These are phyloP conservation scores for Gymnoscopelus braueri DNA, from an alignment of 2,797 vertebrate species.

Conservation along the genomic window DNA sequence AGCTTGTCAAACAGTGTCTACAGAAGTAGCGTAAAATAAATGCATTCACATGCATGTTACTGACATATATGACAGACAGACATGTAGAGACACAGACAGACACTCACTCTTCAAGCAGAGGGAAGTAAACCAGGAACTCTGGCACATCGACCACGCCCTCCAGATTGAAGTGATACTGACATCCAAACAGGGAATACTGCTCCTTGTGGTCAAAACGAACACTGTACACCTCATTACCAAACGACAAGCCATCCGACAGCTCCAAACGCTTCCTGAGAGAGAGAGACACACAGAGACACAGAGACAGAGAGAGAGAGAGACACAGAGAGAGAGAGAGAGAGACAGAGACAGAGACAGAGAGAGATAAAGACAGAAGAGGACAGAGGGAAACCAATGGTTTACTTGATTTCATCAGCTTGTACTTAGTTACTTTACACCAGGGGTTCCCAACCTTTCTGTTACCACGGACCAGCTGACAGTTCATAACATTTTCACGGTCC, in stretches of 20 bases:
- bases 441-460: too few relatives aligned
- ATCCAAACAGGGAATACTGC: slow-evolving; percentile 91
- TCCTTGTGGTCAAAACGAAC: slow-evolving; percentile 92
- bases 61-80: too few relatives aligned
- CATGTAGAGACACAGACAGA: neutral
- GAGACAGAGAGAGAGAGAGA: neutral
- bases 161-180: slow-evolving; percentile 95
- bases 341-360: too few relatives aligned
- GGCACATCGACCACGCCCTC: slow-evolving; percentile 96
- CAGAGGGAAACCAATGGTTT: neutral
- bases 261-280: slow-evolving; percentile 85
- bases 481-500: too few relatives aligned
- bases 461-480: too few relatives aligned
- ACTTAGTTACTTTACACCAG: too few relatives aligned
- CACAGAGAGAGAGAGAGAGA: neutral
- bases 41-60: too few relatives aligned
- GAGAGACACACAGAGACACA: neutral
- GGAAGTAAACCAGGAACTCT: slow-evolving; percentile 97
- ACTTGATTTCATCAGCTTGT: too few relatives aligned
- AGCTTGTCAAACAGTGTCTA: too few relatives aligned
- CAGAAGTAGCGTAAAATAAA: neutral
- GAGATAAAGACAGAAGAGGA: neutral
- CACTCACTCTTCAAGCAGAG: slow-evolving; percentile 92
- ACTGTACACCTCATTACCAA: slow-evolving; percentile 93
- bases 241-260: slow-evolving; percentile 87